Percentiles rank a stretch among this genome's conserved stretches.
Conservation (phyloP, 2,888 invertebrate genomes). For the Ramazzottius varieornatus region DNA sequence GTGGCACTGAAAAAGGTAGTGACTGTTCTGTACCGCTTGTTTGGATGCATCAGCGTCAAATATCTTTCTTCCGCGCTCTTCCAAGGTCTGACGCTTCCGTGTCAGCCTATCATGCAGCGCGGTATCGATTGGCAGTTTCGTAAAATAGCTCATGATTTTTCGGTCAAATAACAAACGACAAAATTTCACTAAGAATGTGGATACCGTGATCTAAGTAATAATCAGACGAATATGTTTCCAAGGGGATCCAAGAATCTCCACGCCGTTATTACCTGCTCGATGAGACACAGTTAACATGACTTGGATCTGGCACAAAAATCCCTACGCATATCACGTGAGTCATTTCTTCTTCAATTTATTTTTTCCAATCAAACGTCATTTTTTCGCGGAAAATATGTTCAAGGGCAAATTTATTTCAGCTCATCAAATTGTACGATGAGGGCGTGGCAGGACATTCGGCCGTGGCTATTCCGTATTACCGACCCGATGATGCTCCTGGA, state of each 20-base stretch:
- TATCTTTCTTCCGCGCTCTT: not conserved
- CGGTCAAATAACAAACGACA: too few species aligned
- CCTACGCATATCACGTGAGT: too few species aligned
- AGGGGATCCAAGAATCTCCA: too few species aligned
- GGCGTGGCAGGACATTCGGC: not conserved
- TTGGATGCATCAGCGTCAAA: not conserved
- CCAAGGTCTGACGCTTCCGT: not conserved
- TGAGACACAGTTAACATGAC: too few species aligned
- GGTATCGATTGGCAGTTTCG: not conserved
- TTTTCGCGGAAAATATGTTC: too few species aligned
- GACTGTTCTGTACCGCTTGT: not conserved
- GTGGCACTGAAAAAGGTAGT: not conserved
- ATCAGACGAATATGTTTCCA: too few species aligned
- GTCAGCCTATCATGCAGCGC: not conserved
- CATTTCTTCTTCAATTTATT: too few species aligned
- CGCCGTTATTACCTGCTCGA: too few species aligned
- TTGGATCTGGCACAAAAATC: too few species aligned
- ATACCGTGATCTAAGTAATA: too few species aligned
- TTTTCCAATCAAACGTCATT: too few species aligned
- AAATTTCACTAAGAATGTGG: too few species aligned
- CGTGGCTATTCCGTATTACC: not conserved
- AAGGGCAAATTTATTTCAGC: not conserved
- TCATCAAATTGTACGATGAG: not conserved
- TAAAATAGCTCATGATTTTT: not conserved
- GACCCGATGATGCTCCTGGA: not conserved